Evolutionary conservation across 2,797 vertebrate genomes (phyloP).

Genomic region (Trematomus bernacchii): DNA sequence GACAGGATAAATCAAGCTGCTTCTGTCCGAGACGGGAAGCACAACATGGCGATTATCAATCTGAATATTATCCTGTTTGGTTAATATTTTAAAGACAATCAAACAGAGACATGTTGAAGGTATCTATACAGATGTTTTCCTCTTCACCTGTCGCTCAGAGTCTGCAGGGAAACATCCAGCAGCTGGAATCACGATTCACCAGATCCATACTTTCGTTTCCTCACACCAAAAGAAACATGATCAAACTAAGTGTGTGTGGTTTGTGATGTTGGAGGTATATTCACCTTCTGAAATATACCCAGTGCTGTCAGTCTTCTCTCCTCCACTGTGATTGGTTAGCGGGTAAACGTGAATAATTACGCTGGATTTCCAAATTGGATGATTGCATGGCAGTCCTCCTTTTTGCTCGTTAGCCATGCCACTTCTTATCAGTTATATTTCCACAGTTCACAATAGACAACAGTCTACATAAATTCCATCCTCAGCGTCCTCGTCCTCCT

Average conservation of each 20-base stretch:
- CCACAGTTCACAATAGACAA: slow-evolving; percentile 23
- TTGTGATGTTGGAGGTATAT: not conserved
- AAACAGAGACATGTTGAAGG: slow-evolving; percentile 1
- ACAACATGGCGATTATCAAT: not conserved
- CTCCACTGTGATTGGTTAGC: slow-evolving; percentile 7
- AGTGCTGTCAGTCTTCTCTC: not conserved
- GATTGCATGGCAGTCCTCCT: slow-evolving; percentile 3
- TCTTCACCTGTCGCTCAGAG: not conserved
- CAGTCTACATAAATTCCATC: slow-evolving; percentile 32
- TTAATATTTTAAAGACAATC: slow-evolving; percentile 20
- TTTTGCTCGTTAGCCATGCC: not conserved
- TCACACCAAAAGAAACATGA: not conserved
- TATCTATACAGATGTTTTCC: slow-evolving; percentile 12
- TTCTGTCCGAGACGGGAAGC: not conserved
- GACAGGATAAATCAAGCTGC: not conserved
- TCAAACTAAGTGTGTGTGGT: not conserved
- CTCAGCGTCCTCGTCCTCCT: slow-evolving; percentile 10
- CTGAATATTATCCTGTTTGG: not conserved
- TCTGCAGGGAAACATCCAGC: slow-evolving; percentile 5
- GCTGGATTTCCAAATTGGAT: not conserved
- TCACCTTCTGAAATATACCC: slow-evolving; percentile 11
- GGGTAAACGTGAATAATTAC: slow-evolving; percentile 18
- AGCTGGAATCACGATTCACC: slow-evolving; percentile 9
- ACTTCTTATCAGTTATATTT: slow-evolving; percentile 20
- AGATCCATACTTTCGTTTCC: not conserved